phyloP scores from a whole-genome alignment of 2,797 vertebrate genomes.

The Macropus fuliginosus region DNA sequence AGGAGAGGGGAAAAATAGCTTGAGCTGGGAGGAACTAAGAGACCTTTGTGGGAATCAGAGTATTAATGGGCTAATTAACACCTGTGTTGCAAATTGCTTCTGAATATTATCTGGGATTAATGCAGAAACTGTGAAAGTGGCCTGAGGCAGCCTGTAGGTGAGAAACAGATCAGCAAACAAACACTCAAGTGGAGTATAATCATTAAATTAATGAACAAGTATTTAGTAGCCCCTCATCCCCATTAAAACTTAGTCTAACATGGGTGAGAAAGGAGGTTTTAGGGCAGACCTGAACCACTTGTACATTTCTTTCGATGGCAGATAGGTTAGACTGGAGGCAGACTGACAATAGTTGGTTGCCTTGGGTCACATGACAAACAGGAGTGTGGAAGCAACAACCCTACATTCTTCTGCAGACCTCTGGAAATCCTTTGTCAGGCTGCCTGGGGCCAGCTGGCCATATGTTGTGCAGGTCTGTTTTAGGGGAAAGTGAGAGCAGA shows the following conservation, averaged over 20 bases:
- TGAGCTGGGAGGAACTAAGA: not conserved
- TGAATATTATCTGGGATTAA: not conserved
- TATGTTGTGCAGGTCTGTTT: too few relatives aligned
- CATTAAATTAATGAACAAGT: not conserved
- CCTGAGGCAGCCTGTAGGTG: not conserved
- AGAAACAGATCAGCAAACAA: not conserved
- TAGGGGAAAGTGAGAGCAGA: not conserved
- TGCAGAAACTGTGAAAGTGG: not conserved
- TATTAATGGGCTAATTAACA: not conserved
- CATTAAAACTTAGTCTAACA: not conserved
- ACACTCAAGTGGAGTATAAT: not conserved
- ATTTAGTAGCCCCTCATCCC: not conserved
- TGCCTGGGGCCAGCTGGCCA: too few relatives aligned
- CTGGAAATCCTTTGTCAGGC: too few relatives aligned
- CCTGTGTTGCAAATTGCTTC: not conserved
- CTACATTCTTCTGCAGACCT: too few relatives aligned
- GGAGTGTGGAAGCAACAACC: too few relatives aligned
- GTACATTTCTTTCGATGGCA: too few relatives aligned
- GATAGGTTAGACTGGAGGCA: too few relatives aligned
- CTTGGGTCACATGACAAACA: too few relatives aligned
- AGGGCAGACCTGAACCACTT: too few relatives aligned
- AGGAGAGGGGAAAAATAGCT: not conserved
- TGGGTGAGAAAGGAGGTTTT: not conserved
- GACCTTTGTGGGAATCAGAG: not conserved
- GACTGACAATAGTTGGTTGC: too few relatives aligned